Evolutionary conservation across 2,888 invertebrate genomes (phyloP).

Genomic region (Gastrophysa polygoni): DNA sequence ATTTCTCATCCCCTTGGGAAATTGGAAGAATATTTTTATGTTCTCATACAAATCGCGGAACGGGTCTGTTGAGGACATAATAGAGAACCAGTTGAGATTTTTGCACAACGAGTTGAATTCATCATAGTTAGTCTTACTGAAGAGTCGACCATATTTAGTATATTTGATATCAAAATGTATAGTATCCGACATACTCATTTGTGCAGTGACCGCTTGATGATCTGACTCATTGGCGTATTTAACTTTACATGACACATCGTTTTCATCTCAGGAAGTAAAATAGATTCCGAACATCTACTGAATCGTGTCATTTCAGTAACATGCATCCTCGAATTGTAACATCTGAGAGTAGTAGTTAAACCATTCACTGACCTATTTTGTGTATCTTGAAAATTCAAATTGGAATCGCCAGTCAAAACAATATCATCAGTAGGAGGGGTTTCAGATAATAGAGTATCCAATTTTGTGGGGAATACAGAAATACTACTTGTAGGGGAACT

Average conservation of each 20-base stretch:
- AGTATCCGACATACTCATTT: background rate
- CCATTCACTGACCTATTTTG: background rate
- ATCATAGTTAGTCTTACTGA: conserved; percentile 4
- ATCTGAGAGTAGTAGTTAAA: background rate
- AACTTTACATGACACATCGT: conserved; percentile 2
- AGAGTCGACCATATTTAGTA: conserved; percentile 5
- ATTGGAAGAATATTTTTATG: conserved; percentile 7
- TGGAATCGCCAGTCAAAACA: conserved; percentile 1
- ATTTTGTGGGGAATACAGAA: background rate
- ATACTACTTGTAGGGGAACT: background rate
- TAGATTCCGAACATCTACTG: background rate
- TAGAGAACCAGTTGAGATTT: conserved; percentile 1
- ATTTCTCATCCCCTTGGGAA: background rate
- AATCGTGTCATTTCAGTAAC: conserved; percentile 5
- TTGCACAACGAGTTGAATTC: conserved; percentile 5
- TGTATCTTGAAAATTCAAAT: background rate
- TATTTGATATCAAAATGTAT: conserved; percentile 1
- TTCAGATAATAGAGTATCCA: conserved; percentile 1
- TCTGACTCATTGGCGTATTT: background rate
- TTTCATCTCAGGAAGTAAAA: background rate
- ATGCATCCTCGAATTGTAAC: conserved; percentile 6
- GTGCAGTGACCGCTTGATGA: conserved; percentile 1
- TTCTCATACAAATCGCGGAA: conserved; percentile 2
- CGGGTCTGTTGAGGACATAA: conserved; percentile 2
- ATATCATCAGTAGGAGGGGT: background rate